Evolutionary conservation across 2,888 invertebrate species (phyloP), one percentile per base, ranked within the genome.

Genomic region (Aplocera efformata): DNA sequence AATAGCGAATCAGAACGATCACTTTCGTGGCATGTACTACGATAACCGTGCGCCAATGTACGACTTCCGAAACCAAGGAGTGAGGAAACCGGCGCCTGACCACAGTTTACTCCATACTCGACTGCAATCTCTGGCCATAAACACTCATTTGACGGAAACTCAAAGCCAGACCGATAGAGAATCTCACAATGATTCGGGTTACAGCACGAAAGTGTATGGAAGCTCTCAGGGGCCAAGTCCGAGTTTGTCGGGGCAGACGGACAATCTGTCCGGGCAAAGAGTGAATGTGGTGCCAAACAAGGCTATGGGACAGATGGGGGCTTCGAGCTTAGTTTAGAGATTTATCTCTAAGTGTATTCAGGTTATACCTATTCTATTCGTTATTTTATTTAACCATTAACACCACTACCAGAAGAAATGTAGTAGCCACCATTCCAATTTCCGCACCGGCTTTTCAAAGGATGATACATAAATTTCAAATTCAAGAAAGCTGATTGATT

Each of bases 181-280:
- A 59, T 91, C 92, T 0, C 95, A 93, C 67, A 94, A 95, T 53
- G 96, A 96, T 76, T 95, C 95, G 0, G 96, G 96, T 0, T 96
- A 96, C 72, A 94, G 94, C 60, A 95, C 95, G 24, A 93, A 94
- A 64, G 93, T 94, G 56, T 94, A 94, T 53, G 94, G 93, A 0
- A 94, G 94, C 53, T 93, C 93, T 5, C 92, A 94, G 63, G 93
- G 94, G 0, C 93, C 94, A 17, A 93, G 93, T n/a, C 94, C 94
- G 1, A 93, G 93, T 67, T 83, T 94, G 31, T 93, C 93, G 22
- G 92, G 91, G 6, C 85, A 88, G 49, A 81, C 83, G 24, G 88
- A 89, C 37, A 45, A 45, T n/a, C 45, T 45, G 0, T 83, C 85
- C 4, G 83, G 82, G 1, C 82, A 83, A 50, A 67, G 83, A 52